Base-by-base conservation (phyloP, 2,113 vertebrate genomes). In the Hippolais icterina region DNA sequence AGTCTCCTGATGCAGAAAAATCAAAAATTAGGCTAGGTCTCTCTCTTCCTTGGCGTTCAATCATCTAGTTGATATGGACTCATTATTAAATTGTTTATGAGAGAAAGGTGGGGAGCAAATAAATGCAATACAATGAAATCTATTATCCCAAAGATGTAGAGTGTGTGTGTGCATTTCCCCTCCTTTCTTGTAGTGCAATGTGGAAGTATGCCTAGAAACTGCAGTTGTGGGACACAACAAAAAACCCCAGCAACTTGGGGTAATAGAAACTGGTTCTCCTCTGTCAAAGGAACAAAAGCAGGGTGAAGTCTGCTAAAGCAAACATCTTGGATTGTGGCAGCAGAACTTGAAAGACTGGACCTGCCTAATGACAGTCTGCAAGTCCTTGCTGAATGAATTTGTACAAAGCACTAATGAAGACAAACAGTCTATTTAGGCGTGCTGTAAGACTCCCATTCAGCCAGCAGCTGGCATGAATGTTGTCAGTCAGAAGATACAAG, bases 351-450 rank as follows among this genome's bases (percentile, higher is more conserved):
- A 91, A 96, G 87, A 85, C 83, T 56, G 71, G 95, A 68, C 79
- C 61, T 88, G 42, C 23, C 63, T 87, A 95, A 60, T 46, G 47
- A 74, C 83, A 94, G 80, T 49, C 37, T 95, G 59, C 50, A 29
- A 12, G 28, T 77, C 78, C 87, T 87, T n/a, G 49, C 80, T 83
- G 85, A 91, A 66, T 89, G 94, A 94, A 96, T 97, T 87, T 93
- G 29, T 91, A 96, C 89, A 93, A 97, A 97, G 89, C 13, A 0
- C 89, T 97, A 96, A 97, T 96, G 96, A 97, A 97, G 97, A 96
- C 95, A 97, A 98, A 92, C 94, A 96, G 69, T 88, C 84, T 94
- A 75, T 92, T 97, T 94, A 93, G 96, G 77, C 41, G 3, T 41
- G 9, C 91, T 96, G 93, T 92, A 97, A 97, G 95, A 87, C 65